Base-by-base conservation (phyloP, 2,113 vertebrate species). In the Anhinga rufa region DNA sequence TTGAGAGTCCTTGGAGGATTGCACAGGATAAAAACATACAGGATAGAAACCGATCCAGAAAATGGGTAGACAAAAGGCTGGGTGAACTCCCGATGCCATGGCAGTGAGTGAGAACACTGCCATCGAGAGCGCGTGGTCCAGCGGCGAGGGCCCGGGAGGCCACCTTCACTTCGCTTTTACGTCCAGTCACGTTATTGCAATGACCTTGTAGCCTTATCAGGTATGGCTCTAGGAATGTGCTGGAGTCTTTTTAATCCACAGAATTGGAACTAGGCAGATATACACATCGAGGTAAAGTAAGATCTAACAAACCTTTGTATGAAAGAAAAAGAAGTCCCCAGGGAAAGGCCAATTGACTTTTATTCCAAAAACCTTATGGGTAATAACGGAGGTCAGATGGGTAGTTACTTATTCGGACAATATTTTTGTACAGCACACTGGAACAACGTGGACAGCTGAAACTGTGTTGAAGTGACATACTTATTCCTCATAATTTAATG, bases 401-500 rank as follows among this genome's bases (percentile, higher is more conserved):
- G 28, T 12, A 76, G 61, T 40, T 88, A 74, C 44, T 72, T 79
- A 52, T 66, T 42, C 0, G 9, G 66, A 72, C 71, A 82, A 5
- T 36, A n/a, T 22, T 74, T 76, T 72, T 3, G 6, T 54, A 65
- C 54, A 76, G n/a, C 3, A 3, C 74, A 34, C 52, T 54, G 78
- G 68, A 85, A 55, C 92, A 72, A 76, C 2, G 0, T 12, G 42
- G 75, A 72, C 54, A 92, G 68, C 54, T 72, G 26, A 66, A 76
- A 57, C 36, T 31, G 21, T 52, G 34, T 13, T 16, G 58, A 58
- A 90, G 71, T 1, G 16, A 88, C 46, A 18, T 34, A 77, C 90
- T 94, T 93, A 91, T 88, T 65, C 79, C 46, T 70, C 71, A 42
- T 93, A 76, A 90, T 91, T 95, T 88, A 94, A 88, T 3, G 42